Evolutionary conservation across 1,140 invertebrate genomes (phyloP).

Genomic region (Aphelenchoides avenae): DNA sequence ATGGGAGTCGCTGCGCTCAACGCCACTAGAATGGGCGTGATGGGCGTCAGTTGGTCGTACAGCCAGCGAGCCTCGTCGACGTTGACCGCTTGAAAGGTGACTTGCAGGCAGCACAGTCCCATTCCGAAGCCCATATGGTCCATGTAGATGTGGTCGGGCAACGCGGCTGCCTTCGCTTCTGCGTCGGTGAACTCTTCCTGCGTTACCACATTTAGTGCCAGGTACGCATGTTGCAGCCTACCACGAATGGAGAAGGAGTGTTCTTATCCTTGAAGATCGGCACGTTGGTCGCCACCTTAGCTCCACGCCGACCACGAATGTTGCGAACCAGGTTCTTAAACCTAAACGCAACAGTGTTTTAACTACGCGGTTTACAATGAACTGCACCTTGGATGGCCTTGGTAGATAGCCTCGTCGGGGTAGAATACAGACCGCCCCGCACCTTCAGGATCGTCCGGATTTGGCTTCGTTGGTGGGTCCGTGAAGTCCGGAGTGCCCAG

Average conservation of each 20-base stretch:
- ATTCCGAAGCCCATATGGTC: constrained; percentile 99
- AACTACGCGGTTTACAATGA: constrained; percentile 1
- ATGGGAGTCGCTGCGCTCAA: constrained; percentile 91
- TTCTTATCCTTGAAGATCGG: constrained; percentile 84
- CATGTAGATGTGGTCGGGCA: constrained; percentile 80
- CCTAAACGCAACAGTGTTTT: constrained; percentile 1
- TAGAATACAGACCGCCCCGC: constrained; percentile 84
- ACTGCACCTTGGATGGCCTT: constrained; percentile 85
- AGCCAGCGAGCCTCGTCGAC: constrained; percentile 87
- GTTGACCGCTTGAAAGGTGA: constrained; percentile 81
- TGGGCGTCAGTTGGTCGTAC: constrained; percentile 92
- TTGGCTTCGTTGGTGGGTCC: constrained; percentile 70
- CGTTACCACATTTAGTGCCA: constrained; percentile 55
- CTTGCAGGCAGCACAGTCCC: constrained; percentile 86
- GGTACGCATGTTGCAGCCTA: constrained; percentile 15
- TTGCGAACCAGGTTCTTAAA: constrained; percentile 83
- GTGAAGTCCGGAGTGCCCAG: constrained; percentile 84
- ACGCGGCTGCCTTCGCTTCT: constrained; percentile 46
- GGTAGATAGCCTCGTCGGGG: constrained; percentile 87
- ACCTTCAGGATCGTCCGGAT: constrained; percentile 68
- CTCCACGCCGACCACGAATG: constrained; percentile 79
- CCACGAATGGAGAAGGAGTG: constrained; percentile 67
- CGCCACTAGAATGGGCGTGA: constrained; percentile 95
- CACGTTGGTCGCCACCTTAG: constrained; percentile 93
- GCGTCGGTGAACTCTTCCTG: constrained; percentile 69